phyloP scores from a whole-genome alignment of 2,113 vertebrate species.

The Mixornis gularis region DNA sequence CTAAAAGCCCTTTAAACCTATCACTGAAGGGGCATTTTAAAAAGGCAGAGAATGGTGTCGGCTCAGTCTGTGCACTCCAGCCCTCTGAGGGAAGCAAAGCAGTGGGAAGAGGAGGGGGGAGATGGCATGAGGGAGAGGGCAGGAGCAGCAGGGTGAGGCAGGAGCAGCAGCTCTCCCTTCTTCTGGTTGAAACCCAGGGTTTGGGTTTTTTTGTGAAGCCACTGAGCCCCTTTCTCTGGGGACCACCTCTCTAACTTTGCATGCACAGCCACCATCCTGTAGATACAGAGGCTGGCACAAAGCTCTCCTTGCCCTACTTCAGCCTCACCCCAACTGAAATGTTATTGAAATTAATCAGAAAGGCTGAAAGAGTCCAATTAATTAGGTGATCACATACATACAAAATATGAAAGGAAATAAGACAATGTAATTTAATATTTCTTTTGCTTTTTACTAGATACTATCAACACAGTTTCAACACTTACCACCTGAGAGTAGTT shows the following conservation, averaged over 20 bases:
- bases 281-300: not conserved
- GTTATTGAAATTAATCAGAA: not conserved
- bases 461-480: not conserved
- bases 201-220: not conserved
- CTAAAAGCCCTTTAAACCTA: not conserved
- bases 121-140: not conserved
- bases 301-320: not conserved
- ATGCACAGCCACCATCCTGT: not conserved
- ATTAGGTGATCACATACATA: not conserved
- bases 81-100: not conserved
- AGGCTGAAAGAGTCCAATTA: not conserved
- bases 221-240: not conserved
- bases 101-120: not conserved
- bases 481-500: not conserved
- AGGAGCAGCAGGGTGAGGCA: not conserved
- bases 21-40: not conserved
- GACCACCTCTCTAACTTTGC: not conserved
- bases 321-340: not conserved
- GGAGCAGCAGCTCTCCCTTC: not conserved
- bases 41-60: rapidly evolving
- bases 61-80: not conserved
- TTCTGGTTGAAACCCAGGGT: not conserved
- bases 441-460: not conserved
- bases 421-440: rapidly evolving
- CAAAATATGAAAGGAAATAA: not conserved